Evolutionary conservation across 2,797 vertebrate species (phyloP).

Genomic region (Bryconaethiops microstoma): DNA sequence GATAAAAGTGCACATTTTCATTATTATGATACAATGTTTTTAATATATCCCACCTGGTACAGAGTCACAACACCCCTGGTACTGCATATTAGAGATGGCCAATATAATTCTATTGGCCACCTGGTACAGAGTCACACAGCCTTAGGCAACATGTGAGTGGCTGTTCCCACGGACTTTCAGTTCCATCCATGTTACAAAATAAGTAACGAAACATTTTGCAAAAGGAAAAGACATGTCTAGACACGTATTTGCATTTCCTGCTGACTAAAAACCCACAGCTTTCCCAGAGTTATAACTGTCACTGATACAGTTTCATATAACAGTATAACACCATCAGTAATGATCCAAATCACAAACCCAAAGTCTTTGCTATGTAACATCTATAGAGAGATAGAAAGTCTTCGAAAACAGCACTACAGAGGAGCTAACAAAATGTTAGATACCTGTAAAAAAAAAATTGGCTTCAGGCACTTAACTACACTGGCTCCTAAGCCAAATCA

Average conservation of each 20-base stretch:
- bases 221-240: constrained; percentile 2
- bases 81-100: no score
- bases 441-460: not conserved
- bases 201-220: not conserved
- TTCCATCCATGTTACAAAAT: not conserved
- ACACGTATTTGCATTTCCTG: not conserved
- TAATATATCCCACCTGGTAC: no score
- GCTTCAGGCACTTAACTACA: not conserved
- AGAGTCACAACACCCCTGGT: not conserved
- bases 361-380: not conserved
- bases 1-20: no score
- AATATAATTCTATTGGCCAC: not conserved
- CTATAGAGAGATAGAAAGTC: not conserved
- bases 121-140: not conserved
- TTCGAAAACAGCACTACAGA: not conserved
- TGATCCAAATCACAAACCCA: not conserved
- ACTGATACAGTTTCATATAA: not conserved
- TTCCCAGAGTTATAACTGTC: not conserved
- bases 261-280: not conserved
- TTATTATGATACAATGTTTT: no score
- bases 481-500: not conserved
- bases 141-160: not conserved
- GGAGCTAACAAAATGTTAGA: not conserved
- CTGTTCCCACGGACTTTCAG: not conserved
- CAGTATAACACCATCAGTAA: not conserved